Base-by-base conservation (phyloP, 2,113 vertebrate genomes). In the Proterorhinus semilunaris region DNA sequence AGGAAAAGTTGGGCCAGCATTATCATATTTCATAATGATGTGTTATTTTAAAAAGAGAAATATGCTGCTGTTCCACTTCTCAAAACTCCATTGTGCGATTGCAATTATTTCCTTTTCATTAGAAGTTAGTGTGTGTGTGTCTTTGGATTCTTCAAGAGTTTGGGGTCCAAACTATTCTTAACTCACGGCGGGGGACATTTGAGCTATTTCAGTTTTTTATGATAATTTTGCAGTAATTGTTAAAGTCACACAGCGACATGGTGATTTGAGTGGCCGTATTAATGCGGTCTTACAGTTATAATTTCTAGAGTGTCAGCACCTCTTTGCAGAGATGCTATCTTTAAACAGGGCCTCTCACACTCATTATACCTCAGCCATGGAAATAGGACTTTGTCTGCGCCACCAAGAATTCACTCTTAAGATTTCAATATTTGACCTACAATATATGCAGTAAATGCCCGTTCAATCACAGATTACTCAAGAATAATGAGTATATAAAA, bases 141-240 rank as follows among this genome's bases (percentile, higher is more conserved):
- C 53, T 70, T 74, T 72, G 8, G 46, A 42, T 69, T 74, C 76
- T 64, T 72, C 44, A 75, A 72, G 76, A 50, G 58, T 79, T 71
- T 75, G 47, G 47, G 70, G 69, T 55, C 58, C 68, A 80, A 87
- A 79, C 78, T 89, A 81, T 88, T 89, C 82, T 85, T 87, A 90
- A 80, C 73, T 71, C 63, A 66, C 81, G 83, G 78, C 74, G 64
- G 80, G 74, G 73, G 69, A 83, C 65, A 86, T 79, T 80, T 70
- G 44, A 64, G 72, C 79, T 85, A 82, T 88, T 89, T 90, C 83
- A 89, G 83, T 88, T 84, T 80, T 63, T 84, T 77, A 89, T 87
- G 86, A 74, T 78, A 89, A 91, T 91, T 84, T 80, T 43, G 70
- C 78, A 75, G 80, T 89, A 88, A 89, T 90, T 90, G 80, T 78